Evolutionary conservation across 2,888 invertebrate species (phyloP).

Genomic region (Halocaridina rubra): DNA sequence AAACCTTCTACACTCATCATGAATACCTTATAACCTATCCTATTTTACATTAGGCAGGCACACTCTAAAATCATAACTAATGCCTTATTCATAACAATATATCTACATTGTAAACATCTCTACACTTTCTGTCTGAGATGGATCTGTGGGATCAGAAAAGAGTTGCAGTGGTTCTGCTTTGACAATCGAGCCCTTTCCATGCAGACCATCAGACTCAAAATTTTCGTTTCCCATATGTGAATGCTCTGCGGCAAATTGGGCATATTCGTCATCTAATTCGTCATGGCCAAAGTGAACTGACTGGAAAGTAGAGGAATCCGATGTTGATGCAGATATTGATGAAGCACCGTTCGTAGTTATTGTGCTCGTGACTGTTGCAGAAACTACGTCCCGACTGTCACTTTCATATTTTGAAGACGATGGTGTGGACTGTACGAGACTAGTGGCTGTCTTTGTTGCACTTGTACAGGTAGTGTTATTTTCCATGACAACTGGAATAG

Average conservation of each 20-base stretch:
- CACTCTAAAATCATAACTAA: background rate
- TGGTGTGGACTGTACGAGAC: background rate
- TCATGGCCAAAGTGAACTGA: slow-evolving; percentile 38
- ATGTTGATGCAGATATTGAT: background rate
- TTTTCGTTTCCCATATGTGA: slow-evolving; percentile 37
- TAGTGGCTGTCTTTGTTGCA: background rate
- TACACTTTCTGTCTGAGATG: slow-evolving; percentile 43
- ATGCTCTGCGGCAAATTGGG: slow-evolving; percentile 61
- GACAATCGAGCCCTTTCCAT: slow-evolving; percentile 55
- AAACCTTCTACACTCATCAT: background rate
- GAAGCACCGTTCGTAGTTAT: slow-evolving; percentile 30
- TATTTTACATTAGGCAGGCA: no score
- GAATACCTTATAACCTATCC: background rate
- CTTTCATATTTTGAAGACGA: background rate
- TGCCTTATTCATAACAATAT: background rate
- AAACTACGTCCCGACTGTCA: background rate
- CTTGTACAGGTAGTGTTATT: background rate
- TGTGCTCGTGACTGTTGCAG: background rate
- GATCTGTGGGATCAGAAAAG: slow-evolving; percentile 51
- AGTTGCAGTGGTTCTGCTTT: slow-evolving; percentile 54
- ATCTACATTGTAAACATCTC: slow-evolving; percentile 59
- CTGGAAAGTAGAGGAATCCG: slow-evolving; percentile 16
- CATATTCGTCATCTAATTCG: slow-evolving; percentile 58
- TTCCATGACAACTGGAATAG: slow-evolving; percentile 50
- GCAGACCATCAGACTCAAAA: slow-evolving; percentile 21